Conservation (phyloP, 2,888 invertebrate genomes). For the Mythimna lalbum region DNA sequence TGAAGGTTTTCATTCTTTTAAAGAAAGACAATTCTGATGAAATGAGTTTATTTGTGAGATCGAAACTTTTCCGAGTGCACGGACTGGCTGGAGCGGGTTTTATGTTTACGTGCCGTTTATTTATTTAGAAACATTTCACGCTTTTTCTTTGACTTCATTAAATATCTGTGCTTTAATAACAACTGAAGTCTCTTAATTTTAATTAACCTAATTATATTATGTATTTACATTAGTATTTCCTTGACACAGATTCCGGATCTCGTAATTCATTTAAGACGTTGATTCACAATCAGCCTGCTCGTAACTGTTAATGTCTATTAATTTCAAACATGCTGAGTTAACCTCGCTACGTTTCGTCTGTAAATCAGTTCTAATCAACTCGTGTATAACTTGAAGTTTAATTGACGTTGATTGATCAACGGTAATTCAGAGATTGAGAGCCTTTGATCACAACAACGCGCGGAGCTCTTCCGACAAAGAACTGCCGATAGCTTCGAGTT, state of each 20-base stretch:
- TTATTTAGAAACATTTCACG: neutral
- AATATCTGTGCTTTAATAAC: neutral
- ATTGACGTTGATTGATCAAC: conserved; percentile 64
- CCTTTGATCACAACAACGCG: conserved; percentile 59
- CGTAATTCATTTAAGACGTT: neutral
- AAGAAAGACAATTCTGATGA: conserved; percentile 58
- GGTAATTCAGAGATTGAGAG: conserved; percentile 49
- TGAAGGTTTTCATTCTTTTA: conserved; percentile 54
- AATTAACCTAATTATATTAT: neutral
- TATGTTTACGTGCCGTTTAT: conserved; percentile 22
- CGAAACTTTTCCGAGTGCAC: conserved; percentile 38
- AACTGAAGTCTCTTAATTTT: neutral
- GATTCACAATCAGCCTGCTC: conserved; percentile 1
- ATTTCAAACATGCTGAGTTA: conserved; percentile 28
- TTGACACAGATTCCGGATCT: neutral
- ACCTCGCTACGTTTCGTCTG: conserved; percentile 13
- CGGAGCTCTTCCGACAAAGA: conserved; percentile 58
- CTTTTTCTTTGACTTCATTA: conserved; percentile 4
- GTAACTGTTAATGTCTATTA: conserved; percentile 24
- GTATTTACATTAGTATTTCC: neutral
- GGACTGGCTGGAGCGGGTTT: conserved; percentile 14
- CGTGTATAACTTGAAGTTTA: conserved; percentile 55
- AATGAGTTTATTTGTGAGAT: conserved; percentile 52
- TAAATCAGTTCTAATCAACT: conserved; percentile 50
- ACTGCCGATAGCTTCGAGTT: conserved; percentile 59